These are phyloP conservation scores for Pachycephala philippinensis DNA, from an alignment of 2,113 vertebrate genomes.

Conservation along the genomic window DNA sequence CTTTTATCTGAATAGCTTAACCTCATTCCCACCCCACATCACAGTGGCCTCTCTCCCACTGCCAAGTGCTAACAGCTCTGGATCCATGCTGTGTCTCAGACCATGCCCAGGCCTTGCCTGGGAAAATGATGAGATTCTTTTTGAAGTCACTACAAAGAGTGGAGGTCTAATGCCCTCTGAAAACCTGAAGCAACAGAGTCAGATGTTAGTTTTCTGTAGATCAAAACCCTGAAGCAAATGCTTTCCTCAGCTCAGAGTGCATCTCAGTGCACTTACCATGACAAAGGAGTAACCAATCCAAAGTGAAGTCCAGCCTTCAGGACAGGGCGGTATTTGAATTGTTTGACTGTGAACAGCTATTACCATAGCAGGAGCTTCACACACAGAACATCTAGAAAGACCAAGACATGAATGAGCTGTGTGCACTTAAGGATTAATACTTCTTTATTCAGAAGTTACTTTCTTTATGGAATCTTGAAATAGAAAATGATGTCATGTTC, in stretches of 20 bases:
- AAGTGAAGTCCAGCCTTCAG: conserved; percentile 83
- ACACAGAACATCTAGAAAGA: conserved; percentile 85
- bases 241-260: not conserved
- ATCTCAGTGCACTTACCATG: conserved; percentile 76
- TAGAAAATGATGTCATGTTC: not conserved
- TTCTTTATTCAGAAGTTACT: not conserved
- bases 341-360: conserved; percentile 94
- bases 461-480: not conserved
- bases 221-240: not conserved
- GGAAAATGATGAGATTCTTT: not conserved
- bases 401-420: not conserved
- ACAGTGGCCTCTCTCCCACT: not conserved
- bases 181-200: not conserved
- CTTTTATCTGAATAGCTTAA: not conserved
- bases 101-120: not conserved
- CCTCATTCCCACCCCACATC: not conserved
- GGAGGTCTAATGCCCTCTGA: not conserved
- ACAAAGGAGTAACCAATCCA: conserved; percentile 93
- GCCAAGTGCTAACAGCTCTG: not conserved
- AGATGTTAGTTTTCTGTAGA: not conserved
- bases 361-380: conserved; percentile 96
- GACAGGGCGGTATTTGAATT: conserved; percentile 80
- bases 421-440: not conserved
- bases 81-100: not conserved
- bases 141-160: not conserved